Evolutionary conservation across 2,888 invertebrate species (phyloP), one percentile per base, ranked within the genome.

Genomic region (Artemia sinica): DNA sequence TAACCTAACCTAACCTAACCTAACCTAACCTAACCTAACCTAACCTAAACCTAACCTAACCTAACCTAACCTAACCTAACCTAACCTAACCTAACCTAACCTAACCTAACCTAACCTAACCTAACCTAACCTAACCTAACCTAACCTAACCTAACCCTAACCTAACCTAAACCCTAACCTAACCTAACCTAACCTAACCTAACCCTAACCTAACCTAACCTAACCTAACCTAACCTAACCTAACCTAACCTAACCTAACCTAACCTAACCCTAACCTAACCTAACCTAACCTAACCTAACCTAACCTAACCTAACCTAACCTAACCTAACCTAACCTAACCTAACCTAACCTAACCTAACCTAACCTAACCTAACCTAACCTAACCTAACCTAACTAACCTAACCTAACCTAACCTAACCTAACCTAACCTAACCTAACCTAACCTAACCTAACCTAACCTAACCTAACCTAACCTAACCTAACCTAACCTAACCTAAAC

Each of bases 361-460:
- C 73, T 73, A 73, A 74, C 73, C 74, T 72, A 72, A 73, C 73
- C 74, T 70, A 72, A 73, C 73, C 74, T 71, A 72, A 74, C 73
- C 74, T 70, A 72, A 73, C 73, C 74, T 70, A 72, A 73, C 73
- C 74, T 70, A 73, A 73, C 73, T n/a, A n/a, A n/a, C n/a, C n/a
- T n/a, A n/a, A n/a, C n/a, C 74, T 69, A 73, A 72, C 72, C 73
- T 70, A 73, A 73, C 73, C 73, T 70, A 72, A 74, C 72, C 73
- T 69, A 74, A 74, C 73, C 74, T 70, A 74, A 74, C 73, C 73
- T 71, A 73, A 73, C 73, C 73, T 71, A 73, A 73, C 73, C 73
- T 65, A 13, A 65, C 69, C 68, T 65, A 66, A 68, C 63, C 71
- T 72, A 72, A 72, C 72, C 73, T 72, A 70, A 72, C 72, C 73